Conservation (phyloP, 2,113 vertebrate genomes). For the Gasterosteus nipponicus region DNA sequence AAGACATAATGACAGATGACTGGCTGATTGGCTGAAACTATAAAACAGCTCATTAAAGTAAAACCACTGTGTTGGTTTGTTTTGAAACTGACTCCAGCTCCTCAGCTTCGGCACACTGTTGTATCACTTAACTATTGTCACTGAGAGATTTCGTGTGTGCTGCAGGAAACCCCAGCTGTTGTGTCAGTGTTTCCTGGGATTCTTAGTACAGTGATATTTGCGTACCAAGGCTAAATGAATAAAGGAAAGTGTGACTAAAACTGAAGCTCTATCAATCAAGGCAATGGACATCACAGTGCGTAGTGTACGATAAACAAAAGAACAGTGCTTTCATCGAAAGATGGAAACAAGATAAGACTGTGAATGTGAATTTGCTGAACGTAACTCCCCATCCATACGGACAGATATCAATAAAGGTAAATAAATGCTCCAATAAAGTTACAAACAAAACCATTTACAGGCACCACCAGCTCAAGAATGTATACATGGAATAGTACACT, state of each 20-base stretch:
- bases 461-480: not conserved
- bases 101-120: not conserved
- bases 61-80: constrained; percentile 44
- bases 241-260: not conserved
- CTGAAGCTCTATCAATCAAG: not conserved
- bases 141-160: constrained; percentile 14
- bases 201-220: not conserved
- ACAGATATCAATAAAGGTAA: not conserved
- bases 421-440: not conserved
- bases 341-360: not conserved
- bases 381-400: not conserved
- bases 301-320: not conserved
- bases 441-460: too few relatives aligned
- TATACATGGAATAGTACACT: not conserved
- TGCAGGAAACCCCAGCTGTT: constrained; percentile 34
- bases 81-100: constrained; percentile 32
- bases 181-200: constrained; percentile 11
- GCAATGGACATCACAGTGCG: not conserved
- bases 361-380: not conserved
- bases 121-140: constrained; percentile 32
- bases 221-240: not conserved
- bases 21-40: constrained; percentile 63
- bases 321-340: not conserved
- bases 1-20: constrained; percentile 69
- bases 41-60: constrained; percentile 54